A percentile compares a stretch with the other conserved stretches of the same genome.
These are phyloP conservation scores for Uria lomvia DNA, from an alignment of 2,113 vertebrate species.

Conservation along the genomic window DNA sequence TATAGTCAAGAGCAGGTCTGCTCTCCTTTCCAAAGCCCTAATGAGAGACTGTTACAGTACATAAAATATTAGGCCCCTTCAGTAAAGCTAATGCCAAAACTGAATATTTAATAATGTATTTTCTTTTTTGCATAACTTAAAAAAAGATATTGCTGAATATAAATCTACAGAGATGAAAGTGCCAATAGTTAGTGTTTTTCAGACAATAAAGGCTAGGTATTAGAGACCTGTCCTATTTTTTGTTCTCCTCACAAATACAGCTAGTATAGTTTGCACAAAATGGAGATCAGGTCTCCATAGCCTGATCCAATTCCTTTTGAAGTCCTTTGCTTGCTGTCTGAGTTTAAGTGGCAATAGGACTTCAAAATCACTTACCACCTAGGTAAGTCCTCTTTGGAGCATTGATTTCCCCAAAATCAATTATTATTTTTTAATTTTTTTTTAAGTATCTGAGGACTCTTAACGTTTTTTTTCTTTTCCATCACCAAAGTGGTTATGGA, in stretches of 20 bases:
- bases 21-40: background rate
- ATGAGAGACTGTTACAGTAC: background rate
- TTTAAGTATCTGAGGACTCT: background rate
- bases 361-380: background rate
- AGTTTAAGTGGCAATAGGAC: background rate
- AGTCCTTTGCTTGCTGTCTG: background rate
- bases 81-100: background rate
- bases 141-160: background rate
- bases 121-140: background rate
- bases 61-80: slow-evolving; percentile 18
- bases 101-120: slow-evolving; percentile 31
- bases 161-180: background rate
- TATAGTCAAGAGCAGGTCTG: background rate
- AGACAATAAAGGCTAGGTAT: background rate
- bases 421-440: background rate
- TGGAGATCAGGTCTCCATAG: background rate
- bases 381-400: background rate
- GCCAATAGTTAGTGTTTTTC: background rate
- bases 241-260: background rate
- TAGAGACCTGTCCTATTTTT: background rate
- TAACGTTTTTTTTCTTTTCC: background rate
- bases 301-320: background rate
- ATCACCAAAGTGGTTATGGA: background rate
- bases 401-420: background rate
- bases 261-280: background rate